Percentiles rank a stretch among this genome's conserved stretches.
Conservation (phyloP, 2,888 invertebrate species). For the Pterobdella sp. region DNA sequence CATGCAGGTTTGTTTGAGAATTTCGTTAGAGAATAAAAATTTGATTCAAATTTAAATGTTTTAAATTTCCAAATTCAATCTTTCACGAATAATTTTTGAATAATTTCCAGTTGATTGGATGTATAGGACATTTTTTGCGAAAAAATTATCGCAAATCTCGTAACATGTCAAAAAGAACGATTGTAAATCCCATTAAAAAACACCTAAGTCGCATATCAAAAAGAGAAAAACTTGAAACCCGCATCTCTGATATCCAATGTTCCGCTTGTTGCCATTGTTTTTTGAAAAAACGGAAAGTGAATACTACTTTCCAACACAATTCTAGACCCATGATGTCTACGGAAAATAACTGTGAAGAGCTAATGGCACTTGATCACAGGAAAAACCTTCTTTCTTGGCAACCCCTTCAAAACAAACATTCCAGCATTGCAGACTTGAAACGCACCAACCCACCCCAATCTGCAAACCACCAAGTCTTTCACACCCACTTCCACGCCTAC, state of each 20-base stretch:
- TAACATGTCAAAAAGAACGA: slow-evolving; percentile 15
- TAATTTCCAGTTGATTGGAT: slow-evolving; percentile 21
- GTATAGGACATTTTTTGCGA: slow-evolving; percentile 23
- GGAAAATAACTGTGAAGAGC: background rate
- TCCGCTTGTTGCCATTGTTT: background rate
- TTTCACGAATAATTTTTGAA: background rate
- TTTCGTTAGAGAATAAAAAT: background rate
- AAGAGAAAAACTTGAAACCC: background rate
- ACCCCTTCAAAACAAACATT: background rate
- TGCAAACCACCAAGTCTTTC: background rate
- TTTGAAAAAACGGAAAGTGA: background rate
- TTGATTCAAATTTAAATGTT: background rate
- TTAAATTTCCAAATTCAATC: background rate
- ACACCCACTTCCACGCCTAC: slow-evolving; percentile 6
- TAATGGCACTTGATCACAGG: background rate
- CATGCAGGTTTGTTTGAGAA: slow-evolving; percentile 35
- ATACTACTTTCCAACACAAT: background rate
- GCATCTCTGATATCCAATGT: background rate
- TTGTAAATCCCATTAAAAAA: slow-evolving; percentile 19
- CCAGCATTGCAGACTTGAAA: background rate
- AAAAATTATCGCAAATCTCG: slow-evolving; percentile 24
- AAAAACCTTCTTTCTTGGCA: background rate
- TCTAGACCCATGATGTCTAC: background rate
- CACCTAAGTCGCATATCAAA: background rate
- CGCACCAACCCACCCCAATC: background rate